Evolutionary conservation across 1,140 invertebrate genomes (phyloP), one percentile per base, ranked within the genome.

Genomic region (Zaprionus camerounensis): DNA sequence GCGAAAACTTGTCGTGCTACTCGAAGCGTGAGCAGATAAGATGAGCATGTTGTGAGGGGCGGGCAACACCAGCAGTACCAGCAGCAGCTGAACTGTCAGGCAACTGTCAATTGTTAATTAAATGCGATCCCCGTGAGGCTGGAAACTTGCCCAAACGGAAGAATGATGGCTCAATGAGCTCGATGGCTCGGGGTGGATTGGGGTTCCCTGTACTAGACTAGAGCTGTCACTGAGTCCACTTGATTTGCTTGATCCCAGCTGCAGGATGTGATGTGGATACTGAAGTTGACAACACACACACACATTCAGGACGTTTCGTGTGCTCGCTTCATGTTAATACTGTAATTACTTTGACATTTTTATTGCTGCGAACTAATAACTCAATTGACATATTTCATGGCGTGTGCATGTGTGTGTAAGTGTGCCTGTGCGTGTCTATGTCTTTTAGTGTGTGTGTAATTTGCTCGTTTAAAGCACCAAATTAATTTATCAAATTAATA

Each of bases 101-200:
- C 84, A 51, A 72, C 71, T 87, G 84, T 81, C 84, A 84, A 87
- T 84, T 84, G 78, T 81, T 87, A 88, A 87, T 87, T 87, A 87
- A 87, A 84, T 88, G 57, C 77, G 58, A 68, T 59, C 58, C 66
- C 57, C 51, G 15, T n/a, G 15, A 20, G 62, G 12, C 41, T 62
- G 20, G 15, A 11, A 31, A 51, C 15, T 44, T 67, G 38, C 20
- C 5, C n/a, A 15, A 55, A 17, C 41, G 26, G 44, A 49, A 56
- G 53, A 51, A 6, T 20, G 46, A 22, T 51, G 20, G 20, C 44
- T 51, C 4, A 20, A 51, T 22, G n/a, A 11, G 41, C 41, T 44
- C 13, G 15, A 41, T 41, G 15, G 38, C 38, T 58, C n/a, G 20
- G 34, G 13, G 9, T 9, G 36, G 15, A 36, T 9, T 58, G 15